These are phyloP conservation scores for Acanthurus tractus DNA, from an alignment of 2,797 vertebrate genomes.

Conservation along the genomic window DNA sequence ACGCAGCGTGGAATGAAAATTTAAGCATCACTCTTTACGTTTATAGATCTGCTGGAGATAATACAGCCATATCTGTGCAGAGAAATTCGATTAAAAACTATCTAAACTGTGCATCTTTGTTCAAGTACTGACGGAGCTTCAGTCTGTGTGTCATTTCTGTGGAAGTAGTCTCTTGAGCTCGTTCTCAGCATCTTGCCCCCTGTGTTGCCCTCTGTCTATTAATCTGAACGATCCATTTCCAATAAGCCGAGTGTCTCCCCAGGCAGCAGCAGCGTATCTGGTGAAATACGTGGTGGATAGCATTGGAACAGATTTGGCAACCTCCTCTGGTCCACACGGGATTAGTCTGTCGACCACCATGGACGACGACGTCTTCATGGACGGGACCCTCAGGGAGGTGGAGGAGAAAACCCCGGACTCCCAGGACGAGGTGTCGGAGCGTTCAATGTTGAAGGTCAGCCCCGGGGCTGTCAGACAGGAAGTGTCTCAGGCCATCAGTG, in stretches of 20 bases:
- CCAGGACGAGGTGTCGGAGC: conserved; percentile 79
- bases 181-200: conserved; percentile 32
- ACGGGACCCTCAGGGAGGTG: conserved; percentile 84
- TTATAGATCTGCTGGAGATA: neutral
- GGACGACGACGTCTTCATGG: conserved; percentile 88
- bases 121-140: conserved; percentile 24
- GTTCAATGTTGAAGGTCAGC: conserved; percentile 76
- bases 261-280: conserved; percentile 88
- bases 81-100: neutral
- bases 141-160: conserved; percentile 16
- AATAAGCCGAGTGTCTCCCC: conserved; percentile 89
- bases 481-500: conserved; percentile 85
- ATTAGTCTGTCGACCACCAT: conserved; percentile 78
- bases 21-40: neutral
- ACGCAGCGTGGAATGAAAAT: neutral
- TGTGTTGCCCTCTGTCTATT: conserved; percentile 55
- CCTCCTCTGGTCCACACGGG: conserved; percentile 77
- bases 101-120: neutral
- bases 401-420: conserved; percentile 72
- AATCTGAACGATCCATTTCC: conserved; percentile 58
- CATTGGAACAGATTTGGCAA: conserved; percentile 87
- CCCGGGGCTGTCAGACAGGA: conserved; percentile 84
- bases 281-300: conserved; percentile 88
- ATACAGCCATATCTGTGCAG: neutral
- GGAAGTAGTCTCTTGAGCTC: conserved; percentile 30